Conservation (phyloP, 2,888 invertebrate genomes). For the Cistogaster globosa region DNA sequence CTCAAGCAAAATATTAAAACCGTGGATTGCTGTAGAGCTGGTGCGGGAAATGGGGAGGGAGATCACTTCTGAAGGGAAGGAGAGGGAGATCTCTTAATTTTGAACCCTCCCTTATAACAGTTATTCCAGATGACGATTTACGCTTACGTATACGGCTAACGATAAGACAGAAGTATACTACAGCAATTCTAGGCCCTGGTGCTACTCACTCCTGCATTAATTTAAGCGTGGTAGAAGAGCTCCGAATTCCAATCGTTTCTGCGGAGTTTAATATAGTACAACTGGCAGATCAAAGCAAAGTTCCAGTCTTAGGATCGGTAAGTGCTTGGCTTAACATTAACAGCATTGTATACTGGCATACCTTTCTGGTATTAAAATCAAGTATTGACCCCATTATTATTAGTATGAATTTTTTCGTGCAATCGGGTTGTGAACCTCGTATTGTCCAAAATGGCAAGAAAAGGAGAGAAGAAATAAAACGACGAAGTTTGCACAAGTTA, state of each 20-base stretch:
- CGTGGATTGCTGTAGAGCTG: slow-evolving; percentile 2
- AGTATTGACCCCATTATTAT: background rate
- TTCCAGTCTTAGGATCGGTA: background rate
- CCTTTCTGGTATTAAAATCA: slow-evolving; percentile 2
- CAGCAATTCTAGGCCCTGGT: slow-evolving; percentile 4
- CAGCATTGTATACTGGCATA: slow-evolving; percentile 1
- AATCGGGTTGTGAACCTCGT: background rate
- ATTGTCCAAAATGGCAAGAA: background rate
- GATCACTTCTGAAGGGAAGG: background rate
- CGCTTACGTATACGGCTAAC: slow-evolving; percentile 19
- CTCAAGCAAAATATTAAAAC: slow-evolving; percentile 16
- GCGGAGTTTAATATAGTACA: background rate
- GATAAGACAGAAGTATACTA: background rate
- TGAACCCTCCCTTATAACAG: background rate
- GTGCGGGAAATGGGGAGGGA: background rate
- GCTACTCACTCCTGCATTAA: slow-evolving; percentile 30
- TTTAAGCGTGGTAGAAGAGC: background rate
- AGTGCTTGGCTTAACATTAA: slow-evolving; percentile 1
- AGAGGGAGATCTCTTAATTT: slow-evolving; percentile 18
- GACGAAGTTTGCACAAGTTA: background rate
- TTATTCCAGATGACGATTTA: slow-evolving; percentile 10
- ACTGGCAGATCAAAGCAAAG: background rate
- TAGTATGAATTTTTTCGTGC: too few relatives aligned
- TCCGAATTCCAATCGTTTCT: background rate
- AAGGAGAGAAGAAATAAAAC: background rate